Evolutionary conservation across 2,888 invertebrate genomes (phyloP), one percentile per base, ranked within the genome.

Genomic region (Fragum sueziense): DNA sequence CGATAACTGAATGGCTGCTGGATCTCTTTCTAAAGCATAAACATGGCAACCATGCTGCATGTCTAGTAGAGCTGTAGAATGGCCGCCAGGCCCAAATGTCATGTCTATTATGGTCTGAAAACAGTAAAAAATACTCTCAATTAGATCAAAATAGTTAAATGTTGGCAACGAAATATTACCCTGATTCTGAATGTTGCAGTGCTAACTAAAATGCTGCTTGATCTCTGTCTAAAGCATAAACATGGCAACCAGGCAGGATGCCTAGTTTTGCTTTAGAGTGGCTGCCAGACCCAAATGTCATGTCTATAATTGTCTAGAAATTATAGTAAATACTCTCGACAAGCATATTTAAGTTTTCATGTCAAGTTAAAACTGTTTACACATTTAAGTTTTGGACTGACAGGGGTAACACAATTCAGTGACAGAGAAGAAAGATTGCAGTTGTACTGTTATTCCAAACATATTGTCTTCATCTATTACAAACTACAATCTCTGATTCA

Each of bases 1-100:
- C 14, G 87, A 85, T 34, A 95, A 94, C 70, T 95, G 93, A 93
- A 95, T 94, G 4, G 98, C 97, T 20, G 95, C 88, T 0, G 97
- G 97, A 93, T 99, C 99, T 92, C 98, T 95, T 93, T 99, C 99
- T 85, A 98, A 93, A 0, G 97, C 97, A 90, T 96, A 95, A 1
- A 98, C 94, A 91, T 94, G 96, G 25, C 96, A 94, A 86, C 94
- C 93, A 51, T 96, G 94, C 17, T 95, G 94, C 34, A 94, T 91
- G 89, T 96, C 94, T 65, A 99, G 94, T 86, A 99, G 95, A 90
- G 95, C 94, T 86, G 94, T 95, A 14, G 97, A 95, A 91, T 99
- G 99, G 0, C 98, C 98, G 9, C 99, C 99, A 29, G 96, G 96
- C 34, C 99, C 98, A 94, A 98, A 99, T 20, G 99, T 99, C 97